Base-by-base conservation (phyloP, 2,888 invertebrate species). In the Papilio protenor region DNA sequence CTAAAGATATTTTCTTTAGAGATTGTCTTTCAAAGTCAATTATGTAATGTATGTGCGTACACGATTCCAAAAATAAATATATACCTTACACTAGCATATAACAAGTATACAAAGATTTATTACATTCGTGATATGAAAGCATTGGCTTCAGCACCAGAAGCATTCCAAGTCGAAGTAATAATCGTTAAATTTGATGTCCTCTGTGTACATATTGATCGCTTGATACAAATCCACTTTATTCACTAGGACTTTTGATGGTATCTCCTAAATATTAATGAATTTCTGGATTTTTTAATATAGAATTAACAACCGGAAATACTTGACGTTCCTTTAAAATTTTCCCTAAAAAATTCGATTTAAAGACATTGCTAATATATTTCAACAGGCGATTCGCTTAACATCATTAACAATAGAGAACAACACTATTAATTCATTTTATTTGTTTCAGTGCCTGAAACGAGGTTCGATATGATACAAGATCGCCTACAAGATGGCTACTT, bases 401-500 rank as follows among this genome's bases (percentile, higher is more conserved):
- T 10, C 5, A 21, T 59, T 21, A n/a, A 73, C 16, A 16, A 40
- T 27, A 1, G 27, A 73, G 3, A 57, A 47, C 18, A 66, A 76
- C 59, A 21, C 2, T 72, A 52, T n/a, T 16, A 33, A 33, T 40
- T 40, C n/a, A 40, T 40, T 18, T 10, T 12, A 69, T 69, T 69
- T 69, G 21, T 90, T 91, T 45, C 88, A 95, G 95, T 94, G 8
- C 94, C 95, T 2, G 95, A 95, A 80, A 92, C 87, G 79, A 90
- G 90, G 80, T 95, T 95, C 81, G 93, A 93, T 81, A 92, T 95
- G 92, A 89, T 95, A 11, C 91, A 91, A 82, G 94, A 95, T 77
- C 87, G 94, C 33, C 85, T 95, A 18, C 90, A 90, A 16, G 92
- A 92, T 12, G 90, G 92, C 1, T 95, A 93, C 80, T 88, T 95